A percentile compares a stretch with the other conserved stretches of the same genome.
Evolutionary conservation across 2,888 invertebrate genomes (phyloP).

Genomic region (Lasioglossum lativentre): DNA sequence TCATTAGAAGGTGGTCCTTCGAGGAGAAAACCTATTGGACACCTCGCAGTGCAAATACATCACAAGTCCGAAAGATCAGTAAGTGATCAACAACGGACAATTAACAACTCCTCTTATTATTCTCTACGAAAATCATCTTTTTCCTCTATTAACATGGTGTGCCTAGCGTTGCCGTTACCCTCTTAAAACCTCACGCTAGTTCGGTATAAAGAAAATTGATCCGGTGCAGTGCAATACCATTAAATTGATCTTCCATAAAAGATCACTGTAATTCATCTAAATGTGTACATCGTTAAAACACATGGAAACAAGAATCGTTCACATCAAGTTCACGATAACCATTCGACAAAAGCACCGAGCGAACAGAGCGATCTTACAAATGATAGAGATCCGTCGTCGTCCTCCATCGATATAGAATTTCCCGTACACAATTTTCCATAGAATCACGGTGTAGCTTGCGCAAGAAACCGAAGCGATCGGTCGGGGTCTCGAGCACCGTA

Average conservation of each 20-base stretch:
- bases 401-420: background rate
- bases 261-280: background rate
- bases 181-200: background rate
- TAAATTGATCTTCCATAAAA: background rate
- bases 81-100: too few relatives aligned
- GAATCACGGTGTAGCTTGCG: background rate
- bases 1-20: too few relatives aligned
- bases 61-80: too few relatives aligned
- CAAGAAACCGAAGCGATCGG: background rate
- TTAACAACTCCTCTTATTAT: background rate
- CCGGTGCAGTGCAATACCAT: too few relatives aligned
- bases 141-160: background rate
- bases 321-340: background rate
- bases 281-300: background rate
- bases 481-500: background rate
- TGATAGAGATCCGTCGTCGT: background rate
- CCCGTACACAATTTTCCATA: background rate
- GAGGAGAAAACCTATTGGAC: too few relatives aligned
- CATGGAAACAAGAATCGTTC: background rate
- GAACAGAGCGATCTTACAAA: background rate
- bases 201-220: background rate
- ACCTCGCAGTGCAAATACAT: too few relatives aligned
- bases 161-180: background rate
- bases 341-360: background rate
- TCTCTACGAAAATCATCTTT: background rate